Evolutionary conservation across 2,888 invertebrate species (phyloP), one percentile per base, ranked within the genome.

Genomic region (Anthophora plumipes): DNA sequence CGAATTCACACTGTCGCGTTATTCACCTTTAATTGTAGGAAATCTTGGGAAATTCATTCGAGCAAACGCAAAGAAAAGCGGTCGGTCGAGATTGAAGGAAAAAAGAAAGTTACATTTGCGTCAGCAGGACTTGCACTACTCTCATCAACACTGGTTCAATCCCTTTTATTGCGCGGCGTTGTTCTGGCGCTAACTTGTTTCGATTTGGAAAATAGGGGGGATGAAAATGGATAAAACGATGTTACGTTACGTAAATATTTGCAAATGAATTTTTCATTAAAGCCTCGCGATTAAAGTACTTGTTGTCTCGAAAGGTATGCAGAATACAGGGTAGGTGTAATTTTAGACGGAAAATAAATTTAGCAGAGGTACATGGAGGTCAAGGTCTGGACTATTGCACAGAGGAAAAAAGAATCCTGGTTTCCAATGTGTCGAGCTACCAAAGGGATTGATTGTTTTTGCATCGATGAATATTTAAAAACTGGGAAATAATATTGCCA

Each of bases 381-480:
- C 63, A 77, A 64, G 77, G 69, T 3, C 64, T 69, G 59, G 20
- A n/a, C 39, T 46, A 55, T 79, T 66, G 64, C 52, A 48, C 66
- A n/a, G n/a, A n/a, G n/a, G n/a, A n/a, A n/a, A n/a, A n/a, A n/a
- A n/a, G n/a, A 77, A 77, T 52, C 52, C 60, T n/a, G n/a, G 20
- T 64, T 77, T 54, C 22, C 43, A 64, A 48, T n/a, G 14, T 20
- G 39, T 37, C 31, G 14, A 14, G 9, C 31, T 4, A 20, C 22
- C 60, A 20, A 43, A 41, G 20, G 61, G 31, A 70, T 70, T 70
- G 69, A 54, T 79, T 70, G 52, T 64, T 1, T 60, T 70, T 59
- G 52, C 64, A 54, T 50, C 37, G 55, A 63, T 74, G 67, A 77
- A 77, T 77, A 77, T 77, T 66, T 37, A 61, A 52, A 37, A 43